phyloP scores from a whole-genome alignment of 2,888 invertebrate species.

The Caenorhabditis becei region DNA sequence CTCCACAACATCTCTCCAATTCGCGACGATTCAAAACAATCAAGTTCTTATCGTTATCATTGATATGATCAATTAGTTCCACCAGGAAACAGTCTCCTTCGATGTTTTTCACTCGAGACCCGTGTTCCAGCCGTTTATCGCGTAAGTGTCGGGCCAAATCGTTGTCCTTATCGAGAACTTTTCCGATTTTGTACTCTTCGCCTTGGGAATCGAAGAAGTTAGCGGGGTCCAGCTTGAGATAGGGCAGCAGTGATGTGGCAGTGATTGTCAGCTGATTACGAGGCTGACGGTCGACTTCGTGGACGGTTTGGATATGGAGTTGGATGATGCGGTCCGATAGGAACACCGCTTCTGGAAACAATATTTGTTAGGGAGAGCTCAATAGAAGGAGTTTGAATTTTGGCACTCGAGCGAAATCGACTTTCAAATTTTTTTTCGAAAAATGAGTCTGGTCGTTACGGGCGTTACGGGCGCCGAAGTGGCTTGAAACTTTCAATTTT shows the following conservation, averaged over 20 bases:
- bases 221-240: slow-evolving; percentile 13
- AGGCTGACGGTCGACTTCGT: slow-evolving; percentile 16
- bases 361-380: no score
- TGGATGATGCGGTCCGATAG: slow-evolving; percentile 6
- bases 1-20: not conserved
- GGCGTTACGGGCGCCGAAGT: no score
- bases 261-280: slow-evolving; percentile 32
- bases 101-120: not conserved
- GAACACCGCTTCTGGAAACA: slow-evolving; percentile 28
- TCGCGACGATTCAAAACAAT: slow-evolving; percentile 17
- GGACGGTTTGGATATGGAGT: slow-evolving; percentile 3
- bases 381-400: no score
- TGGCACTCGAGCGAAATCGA: no score
- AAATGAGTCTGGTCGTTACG: no score
- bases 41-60: not conserved
- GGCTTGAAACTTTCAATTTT: no score
- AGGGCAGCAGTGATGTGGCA: slow-evolving; percentile 28
- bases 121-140: not conserved
- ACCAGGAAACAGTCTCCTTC: slow-evolving; percentile 11
- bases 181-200: slow-evolving; percentile 35
- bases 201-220: slow-evolving; percentile 31
- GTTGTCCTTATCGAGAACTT: slow-evolving; percentile 13
- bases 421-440: no score
- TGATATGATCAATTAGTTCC: not conserved
- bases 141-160: slow-evolving; percentile 9